Evolutionary conservation across 2,888 invertebrate genomes (phyloP).

Genomic region (Globia sparganii): DNA sequence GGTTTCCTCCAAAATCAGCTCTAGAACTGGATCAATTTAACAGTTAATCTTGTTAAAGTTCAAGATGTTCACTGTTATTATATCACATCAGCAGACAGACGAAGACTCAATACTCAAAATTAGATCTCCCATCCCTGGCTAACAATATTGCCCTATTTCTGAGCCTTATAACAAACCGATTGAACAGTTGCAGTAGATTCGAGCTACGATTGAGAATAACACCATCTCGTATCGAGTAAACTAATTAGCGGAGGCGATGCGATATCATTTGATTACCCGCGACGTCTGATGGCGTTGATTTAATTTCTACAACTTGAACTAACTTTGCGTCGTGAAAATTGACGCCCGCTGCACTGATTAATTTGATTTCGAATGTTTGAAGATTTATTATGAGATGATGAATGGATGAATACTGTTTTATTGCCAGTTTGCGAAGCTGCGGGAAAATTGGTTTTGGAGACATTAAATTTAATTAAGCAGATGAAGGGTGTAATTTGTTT

Average conservation of each 20-base stretch:
- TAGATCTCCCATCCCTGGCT: slow-evolving; percentile 18
- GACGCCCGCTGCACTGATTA: slow-evolving; percentile 77
- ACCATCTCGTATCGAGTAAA: slow-evolving; percentile 81
- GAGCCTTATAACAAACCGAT: slow-evolving; percentile 56
- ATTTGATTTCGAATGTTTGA: slow-evolving; percentile 84
- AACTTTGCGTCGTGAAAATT: slow-evolving; percentile 81
- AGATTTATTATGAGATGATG: slow-evolving; percentile 83
- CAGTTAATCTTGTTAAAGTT: slow-evolving; percentile 1
- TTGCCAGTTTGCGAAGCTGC: slow-evolving; percentile 70
- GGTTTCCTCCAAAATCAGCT: not conserved
- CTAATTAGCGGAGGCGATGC: slow-evolving; percentile 83
- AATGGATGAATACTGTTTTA: slow-evolving; percentile 77
- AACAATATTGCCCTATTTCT: slow-evolving; percentile 51
- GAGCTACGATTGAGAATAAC: slow-evolving; percentile 71
- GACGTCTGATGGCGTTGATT: slow-evolving; percentile 86
- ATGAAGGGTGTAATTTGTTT: slow-evolving; percentile 29
- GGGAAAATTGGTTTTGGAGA: slow-evolving; percentile 52
- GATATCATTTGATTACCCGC: slow-evolving; percentile 86
- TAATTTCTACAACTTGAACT: slow-evolving; percentile 79
- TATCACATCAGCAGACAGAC: not conserved
- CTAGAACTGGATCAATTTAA: not conserved
- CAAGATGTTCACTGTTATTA: not conserved
- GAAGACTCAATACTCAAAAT: slow-evolving; percentile 13
- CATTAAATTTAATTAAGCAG: slow-evolving; percentile 41
- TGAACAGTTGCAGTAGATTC: slow-evolving; percentile 63